Evolutionary conservation across 2,888 invertebrate species (phyloP).

Genomic region (Isotomurus palustris): DNA sequence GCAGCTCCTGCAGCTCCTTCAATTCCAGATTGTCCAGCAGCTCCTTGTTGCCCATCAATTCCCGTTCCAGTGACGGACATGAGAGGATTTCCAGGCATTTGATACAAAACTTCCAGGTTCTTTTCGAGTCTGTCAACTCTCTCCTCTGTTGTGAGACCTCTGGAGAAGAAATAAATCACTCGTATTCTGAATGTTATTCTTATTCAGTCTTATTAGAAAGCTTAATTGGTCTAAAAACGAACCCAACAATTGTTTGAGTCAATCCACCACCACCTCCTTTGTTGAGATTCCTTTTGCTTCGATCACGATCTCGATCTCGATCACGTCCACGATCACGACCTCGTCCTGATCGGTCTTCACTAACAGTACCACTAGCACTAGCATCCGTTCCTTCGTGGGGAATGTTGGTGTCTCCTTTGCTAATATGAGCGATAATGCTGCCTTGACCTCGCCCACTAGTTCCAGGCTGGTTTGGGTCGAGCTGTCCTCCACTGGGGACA

Average conservation of each 20-base stretch:
- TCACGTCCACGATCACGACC: not conserved
- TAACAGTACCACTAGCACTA: not conserved
- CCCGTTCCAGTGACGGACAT: not conserved
- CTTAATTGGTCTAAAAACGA: too few species aligned
- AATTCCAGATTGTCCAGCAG: not conserved
- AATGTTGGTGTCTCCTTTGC: not conserved
- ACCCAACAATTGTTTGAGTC: too few species aligned
- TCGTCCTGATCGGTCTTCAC: not conserved
- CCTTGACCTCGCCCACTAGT: not conserved
- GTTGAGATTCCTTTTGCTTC: constrained; percentile 8
- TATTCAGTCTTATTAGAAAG: too few species aligned
- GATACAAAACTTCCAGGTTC: constrained; percentile 51
- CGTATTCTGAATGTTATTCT: too few species aligned
- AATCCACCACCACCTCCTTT: constrained; percentile 17
- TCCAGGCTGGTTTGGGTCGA: constrained; percentile 1
- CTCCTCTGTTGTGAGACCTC: constrained; percentile 22
- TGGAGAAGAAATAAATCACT: too few species aligned
- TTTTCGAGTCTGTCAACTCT: constrained; percentile 50
- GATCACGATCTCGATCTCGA: too few species aligned
- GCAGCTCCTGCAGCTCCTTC: too few species aligned
- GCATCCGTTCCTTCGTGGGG: not conserved
- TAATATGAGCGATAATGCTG: too few species aligned
- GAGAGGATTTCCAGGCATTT: constrained; percentile 46
- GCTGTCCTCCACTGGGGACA: not conserved
- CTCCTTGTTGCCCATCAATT: not conserved